Conservation (phyloP, 2,113 vertebrate genomes). For the Cephalopterus ornatus region DNA sequence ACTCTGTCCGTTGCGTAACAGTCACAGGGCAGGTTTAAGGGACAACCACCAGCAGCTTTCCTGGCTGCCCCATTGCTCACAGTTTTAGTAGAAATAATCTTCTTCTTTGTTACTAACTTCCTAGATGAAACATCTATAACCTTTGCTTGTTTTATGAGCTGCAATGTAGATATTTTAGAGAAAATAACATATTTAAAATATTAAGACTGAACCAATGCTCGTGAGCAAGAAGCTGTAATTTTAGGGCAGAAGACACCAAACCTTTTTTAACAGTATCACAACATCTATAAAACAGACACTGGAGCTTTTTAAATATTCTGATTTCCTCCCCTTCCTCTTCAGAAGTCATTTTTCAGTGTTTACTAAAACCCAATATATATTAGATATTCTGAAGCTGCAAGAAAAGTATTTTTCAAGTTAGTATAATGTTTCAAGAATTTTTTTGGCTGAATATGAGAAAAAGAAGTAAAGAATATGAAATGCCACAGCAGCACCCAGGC, state of each 20-base stretch:
- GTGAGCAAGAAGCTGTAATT: background rate
- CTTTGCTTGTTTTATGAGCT: slow-evolving; percentile 81
- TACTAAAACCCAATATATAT: background rate
- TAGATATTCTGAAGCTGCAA: background rate
- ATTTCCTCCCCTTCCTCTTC: background rate
- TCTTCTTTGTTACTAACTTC: slow-evolving; percentile 75
- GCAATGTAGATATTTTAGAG: slow-evolving; percentile 50
- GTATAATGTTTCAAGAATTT: background rate
- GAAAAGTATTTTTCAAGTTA: background rate
- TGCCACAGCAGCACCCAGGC: background rate
- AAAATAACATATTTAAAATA: background rate
- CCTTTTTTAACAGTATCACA: background rate
- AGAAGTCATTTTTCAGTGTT: background rate
- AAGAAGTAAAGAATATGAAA: background rate
- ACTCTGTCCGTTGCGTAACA: slow-evolving; percentile 88
- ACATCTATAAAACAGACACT: background rate
- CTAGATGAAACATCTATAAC: slow-evolving; percentile 73
- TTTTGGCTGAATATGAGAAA: background rate
- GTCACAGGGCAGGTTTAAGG: slow-evolving; percentile 78
- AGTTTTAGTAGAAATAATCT: slow-evolving; percentile 68
- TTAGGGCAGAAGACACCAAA: background rate
- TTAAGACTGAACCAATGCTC: background rate
- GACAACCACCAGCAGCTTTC: slow-evolving; percentile 69
- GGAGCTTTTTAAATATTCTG: background rate
- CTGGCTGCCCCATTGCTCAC: slow-evolving; percentile 65